Evolutionary conservation across 2,797 vertebrate species (phyloP), one percentile per base, ranked within the genome.

Genomic region (Naso thynnoides): DNA sequence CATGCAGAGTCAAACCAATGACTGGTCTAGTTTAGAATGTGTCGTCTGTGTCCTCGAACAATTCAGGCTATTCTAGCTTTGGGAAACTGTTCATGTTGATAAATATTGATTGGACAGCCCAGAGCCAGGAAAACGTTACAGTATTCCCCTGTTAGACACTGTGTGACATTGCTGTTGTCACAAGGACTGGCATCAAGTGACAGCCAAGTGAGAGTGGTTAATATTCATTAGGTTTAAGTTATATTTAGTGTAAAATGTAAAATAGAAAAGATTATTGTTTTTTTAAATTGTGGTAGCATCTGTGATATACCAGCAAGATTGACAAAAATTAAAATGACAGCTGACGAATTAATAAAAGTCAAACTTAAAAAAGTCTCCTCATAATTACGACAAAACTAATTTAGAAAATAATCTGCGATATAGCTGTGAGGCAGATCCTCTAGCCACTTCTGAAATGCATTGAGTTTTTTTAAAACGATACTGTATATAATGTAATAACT

Each of bases 81-180:
- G 78, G 86, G 91, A 88, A 85, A 90, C 67, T 59, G 77, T 85
- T 89, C 78, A 89, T 53, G 82, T 75, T 93, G 88, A 89, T 87
- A 91, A 89, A 87, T 89, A 92, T 90, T 93, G 92, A 93, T 93
- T 91, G 90, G 67, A 86, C 70, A 26, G 85, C 90, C 86, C 65
- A 66, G 59, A 89, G 90, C 83, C 41, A 75, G 78, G 36, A 58
- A 85, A 84, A 83, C 63, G 82, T 73, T 66, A 69, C 78, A 70
- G 72, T 56, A 56, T 85, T 76, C 55, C 83, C 79, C 88, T 90
- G 81, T 81, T 82, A 88, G 87, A 90, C 76, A 89, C 58, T 41
- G 77, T 74, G 66, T 91, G 89, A 92, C 89, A 87, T 90, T 89
- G 88, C 61, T 89, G 50, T 63, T 76, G 74, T 84, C 71, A 81